Conservation (phyloP, 2,888 invertebrate species). For the Diarsia brunnea region DNA sequence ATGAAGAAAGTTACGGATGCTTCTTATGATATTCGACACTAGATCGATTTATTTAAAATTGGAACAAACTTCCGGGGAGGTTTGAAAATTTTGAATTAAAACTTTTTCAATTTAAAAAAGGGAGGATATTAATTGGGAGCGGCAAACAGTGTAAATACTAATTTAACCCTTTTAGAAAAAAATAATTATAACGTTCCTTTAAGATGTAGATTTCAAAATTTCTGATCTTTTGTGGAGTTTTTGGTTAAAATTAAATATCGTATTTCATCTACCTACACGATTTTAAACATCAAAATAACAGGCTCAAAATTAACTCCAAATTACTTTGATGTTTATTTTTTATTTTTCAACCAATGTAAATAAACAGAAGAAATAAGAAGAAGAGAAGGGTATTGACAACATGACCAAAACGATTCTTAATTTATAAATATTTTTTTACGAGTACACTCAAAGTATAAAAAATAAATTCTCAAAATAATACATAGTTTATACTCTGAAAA, state of each 20-base stretch:
- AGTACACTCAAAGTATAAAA: no score
- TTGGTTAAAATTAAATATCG: neutral
- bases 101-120: slow-evolving; percentile 49
- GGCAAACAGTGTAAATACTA: slow-evolving; percentile 13
- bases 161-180: slow-evolving; percentile 6
- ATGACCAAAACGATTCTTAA: no score
- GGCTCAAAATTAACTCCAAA: neutral
- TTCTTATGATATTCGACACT: slow-evolving; percentile 63
- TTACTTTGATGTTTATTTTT: neutral
- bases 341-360: neutral
- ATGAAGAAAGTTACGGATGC: slow-evolving; percentile 70
- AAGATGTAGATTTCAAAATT: slow-evolving; percentile 2
- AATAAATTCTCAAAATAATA: no score
- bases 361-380: no score
- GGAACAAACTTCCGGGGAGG: slow-evolving; percentile 23
- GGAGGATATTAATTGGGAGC: slow-evolving; percentile 30
- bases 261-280: neutral
- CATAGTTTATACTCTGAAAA: no score
- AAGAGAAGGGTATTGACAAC: no score
- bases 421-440: no score
- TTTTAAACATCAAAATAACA: neutral
- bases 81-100: slow-evolving; percentile 33
- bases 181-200: slow-evolving; percentile 18
- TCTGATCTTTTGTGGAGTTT: neutral
- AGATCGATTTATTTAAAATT: slow-evolving; percentile 62